These are phyloP conservation scores for Rhabdophis nuchalis DNA, from an alignment of 2,797 vertebrate genomes.

Conservation along the genomic window DNA sequence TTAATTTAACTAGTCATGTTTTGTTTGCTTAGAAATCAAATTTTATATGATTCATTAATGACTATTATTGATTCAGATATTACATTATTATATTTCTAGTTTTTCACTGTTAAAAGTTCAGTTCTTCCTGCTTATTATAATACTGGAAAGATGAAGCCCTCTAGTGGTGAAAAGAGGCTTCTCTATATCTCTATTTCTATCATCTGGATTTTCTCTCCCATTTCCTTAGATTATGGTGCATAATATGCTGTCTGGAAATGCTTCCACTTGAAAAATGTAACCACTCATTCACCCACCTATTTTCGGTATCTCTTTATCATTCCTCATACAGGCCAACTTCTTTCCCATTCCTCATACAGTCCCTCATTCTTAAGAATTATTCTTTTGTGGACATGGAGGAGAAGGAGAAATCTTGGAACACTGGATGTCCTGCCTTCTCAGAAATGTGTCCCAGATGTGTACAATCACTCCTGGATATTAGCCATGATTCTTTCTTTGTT, in stretches of 20 bases:
- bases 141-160: neutral
- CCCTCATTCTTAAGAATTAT: neutral
- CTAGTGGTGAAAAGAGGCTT: neutral
- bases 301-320: neutral
- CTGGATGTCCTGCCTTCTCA: neutral
- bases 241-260: neutral
- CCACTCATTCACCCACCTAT: neutral
- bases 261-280: neutral
- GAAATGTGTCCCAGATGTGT: neutral
- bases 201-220: neutral
- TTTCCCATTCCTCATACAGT: neutral
- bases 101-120: neutral
- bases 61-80: neutral
- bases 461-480: neutral
- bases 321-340: neutral
- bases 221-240: neutral
- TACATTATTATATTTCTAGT: neutral
- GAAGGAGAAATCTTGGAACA: neutral
- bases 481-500: neutral
- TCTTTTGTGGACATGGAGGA: neutral
- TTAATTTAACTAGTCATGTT: neutral
- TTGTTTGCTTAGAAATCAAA: neutral
- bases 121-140: neutral
- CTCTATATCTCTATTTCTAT: neutral
- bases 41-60: neutral